Conservation (phyloP, 2,888 invertebrate species). For the Cynaeus angustus region DNA sequence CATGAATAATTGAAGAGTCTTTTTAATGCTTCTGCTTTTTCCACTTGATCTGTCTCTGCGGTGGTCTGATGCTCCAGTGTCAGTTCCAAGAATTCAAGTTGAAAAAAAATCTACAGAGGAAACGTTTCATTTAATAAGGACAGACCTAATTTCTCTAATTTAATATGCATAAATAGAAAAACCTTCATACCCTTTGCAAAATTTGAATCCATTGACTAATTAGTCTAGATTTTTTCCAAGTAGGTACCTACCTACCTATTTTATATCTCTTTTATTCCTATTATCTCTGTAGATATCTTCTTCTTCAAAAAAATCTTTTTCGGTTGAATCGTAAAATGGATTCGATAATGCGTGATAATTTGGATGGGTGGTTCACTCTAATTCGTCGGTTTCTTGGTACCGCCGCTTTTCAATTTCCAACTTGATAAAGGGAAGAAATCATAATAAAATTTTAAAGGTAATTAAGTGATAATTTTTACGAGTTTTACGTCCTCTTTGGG, state of each 20-base stretch:
- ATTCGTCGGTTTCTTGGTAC: conserved; percentile 18
- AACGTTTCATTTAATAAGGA: no score
- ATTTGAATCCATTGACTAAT: no score
- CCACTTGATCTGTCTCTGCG: conserved; percentile 45
- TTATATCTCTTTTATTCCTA: no score
- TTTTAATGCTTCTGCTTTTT: conserved; percentile 58
- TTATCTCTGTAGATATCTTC: no score
- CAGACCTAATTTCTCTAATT: no score
- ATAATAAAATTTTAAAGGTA: conserved; percentile 31
- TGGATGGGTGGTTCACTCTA: neutral
- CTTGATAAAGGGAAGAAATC: conserved; percentile 26
- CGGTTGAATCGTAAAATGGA: conserved; percentile 4
- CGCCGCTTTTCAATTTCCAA: neutral
- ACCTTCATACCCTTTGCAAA: no score
- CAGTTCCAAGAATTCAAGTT: conserved; percentile 3
- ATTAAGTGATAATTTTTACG: conserved; percentile 46
- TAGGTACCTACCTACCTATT: no score
- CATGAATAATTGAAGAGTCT: conserved; percentile 63
- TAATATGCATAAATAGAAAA: no score
- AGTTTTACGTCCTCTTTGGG: conserved; percentile 33
- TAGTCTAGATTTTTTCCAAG: no score
- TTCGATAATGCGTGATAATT: conserved; percentile 4
- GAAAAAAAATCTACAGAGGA: no score
- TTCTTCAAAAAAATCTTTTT: neutral
- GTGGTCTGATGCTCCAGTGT: conserved; percentile 7